phyloP scores from a whole-genome alignment of 2,113 vertebrate genomes.

The Callocephalon fimbriatum region DNA sequence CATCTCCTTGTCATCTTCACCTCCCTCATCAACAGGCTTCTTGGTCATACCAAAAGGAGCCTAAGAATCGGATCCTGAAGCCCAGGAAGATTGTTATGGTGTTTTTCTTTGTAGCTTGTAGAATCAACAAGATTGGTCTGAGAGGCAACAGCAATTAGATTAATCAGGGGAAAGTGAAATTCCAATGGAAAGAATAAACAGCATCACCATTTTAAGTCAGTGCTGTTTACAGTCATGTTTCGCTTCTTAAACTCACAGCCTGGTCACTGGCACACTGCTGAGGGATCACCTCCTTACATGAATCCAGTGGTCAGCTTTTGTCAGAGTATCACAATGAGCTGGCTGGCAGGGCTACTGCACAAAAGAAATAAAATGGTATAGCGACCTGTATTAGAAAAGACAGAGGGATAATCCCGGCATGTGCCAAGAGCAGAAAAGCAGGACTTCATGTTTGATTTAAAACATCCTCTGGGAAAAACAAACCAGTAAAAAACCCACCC shows the following conservation, averaged over 20 bases:
- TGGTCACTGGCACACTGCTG: neutral
- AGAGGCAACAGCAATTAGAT: neutral
- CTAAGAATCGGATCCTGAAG: neutral
- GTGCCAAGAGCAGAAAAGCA: neutral
- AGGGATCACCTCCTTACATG: neutral
- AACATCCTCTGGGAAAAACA: neutral
- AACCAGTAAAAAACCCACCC: neutral
- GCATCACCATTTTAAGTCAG: neutral
- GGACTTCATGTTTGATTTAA: neutral
- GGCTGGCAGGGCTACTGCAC: neutral
- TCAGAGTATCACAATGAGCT: neutral
- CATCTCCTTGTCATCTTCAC: neutral
- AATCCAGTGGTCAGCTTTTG: neutral
- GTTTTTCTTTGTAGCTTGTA: neutral
- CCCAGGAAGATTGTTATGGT: neutral
- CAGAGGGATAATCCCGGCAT: neutral
- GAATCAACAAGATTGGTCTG: neutral
- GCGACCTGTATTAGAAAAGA: neutral
- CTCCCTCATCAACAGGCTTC: neutral
- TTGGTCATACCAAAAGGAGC: neutral
- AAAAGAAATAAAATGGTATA: neutral
- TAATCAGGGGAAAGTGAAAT: neutral
- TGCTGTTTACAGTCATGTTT: neutral
- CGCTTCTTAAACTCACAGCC: neutral
- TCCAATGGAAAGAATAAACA: neutral